Conservation (phyloP, 2,888 invertebrate species). For the Gerris lacustris region DNA sequence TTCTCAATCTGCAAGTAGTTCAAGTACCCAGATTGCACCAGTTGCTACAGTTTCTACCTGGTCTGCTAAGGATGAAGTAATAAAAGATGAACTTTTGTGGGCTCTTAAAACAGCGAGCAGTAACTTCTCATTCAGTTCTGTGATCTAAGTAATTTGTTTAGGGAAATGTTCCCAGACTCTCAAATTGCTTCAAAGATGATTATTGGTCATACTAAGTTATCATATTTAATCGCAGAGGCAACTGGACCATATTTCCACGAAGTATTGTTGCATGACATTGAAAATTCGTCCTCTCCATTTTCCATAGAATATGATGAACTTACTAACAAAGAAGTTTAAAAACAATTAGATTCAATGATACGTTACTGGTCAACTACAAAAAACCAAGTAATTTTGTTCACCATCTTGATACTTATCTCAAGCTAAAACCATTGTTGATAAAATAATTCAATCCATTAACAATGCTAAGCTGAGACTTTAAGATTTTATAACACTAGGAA, state of each 20-base stretch:
- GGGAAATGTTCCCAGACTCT: not conserved
- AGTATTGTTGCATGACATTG: not conserved
- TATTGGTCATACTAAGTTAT: not conserved
- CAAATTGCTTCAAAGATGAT: not conserved
- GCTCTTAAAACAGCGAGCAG: not conserved
- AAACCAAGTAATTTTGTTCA: not conserved
- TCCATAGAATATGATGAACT: not conserved
- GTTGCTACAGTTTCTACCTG: too few relatives aligned
- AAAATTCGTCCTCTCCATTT: not conserved
- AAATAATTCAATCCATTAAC: too few relatives aligned
- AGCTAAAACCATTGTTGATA: too few relatives aligned
- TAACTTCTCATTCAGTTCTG: too few relatives aligned
- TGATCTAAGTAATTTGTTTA: not conserved
- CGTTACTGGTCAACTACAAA: not conserved
- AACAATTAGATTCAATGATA: not conserved
- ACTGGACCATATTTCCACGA: not conserved
- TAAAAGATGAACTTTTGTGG: not conserved
- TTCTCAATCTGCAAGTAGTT: too few relatives aligned
- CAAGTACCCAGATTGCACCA: too few relatives aligned
- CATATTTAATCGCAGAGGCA: not conserved
- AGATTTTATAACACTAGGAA: not conserved
- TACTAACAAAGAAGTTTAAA: not conserved
- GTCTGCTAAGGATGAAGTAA: not conserved
- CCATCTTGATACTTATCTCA: not conserved
- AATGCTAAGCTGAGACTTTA: too few relatives aligned